Evolutionary conservation across 2,888 invertebrate genomes (phyloP), one percentile per base, ranked within the genome.

Genomic region (Dolichomitus sp.): DNA sequence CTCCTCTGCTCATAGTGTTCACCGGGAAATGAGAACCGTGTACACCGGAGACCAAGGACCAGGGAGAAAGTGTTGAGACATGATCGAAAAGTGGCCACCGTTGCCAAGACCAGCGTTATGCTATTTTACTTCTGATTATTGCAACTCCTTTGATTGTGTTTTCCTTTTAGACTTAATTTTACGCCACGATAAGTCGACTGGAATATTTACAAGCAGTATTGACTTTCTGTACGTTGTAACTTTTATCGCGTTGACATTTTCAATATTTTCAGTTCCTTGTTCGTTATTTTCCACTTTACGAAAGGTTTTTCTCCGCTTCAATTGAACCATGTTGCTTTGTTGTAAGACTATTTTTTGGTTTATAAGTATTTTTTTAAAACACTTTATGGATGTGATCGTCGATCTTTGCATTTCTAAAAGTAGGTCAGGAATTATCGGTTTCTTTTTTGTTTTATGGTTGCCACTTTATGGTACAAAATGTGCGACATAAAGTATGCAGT

Each of bases 21-120:
- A 76, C 74, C 50, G 73, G 68, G 79, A 59, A 79, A 59, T 72
- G 80, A 80, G 66, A 75, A 83, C 83, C 66, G 75, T 81, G 81
- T 81, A 61, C 59, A 76, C 83, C 77, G 50, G 66, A 76, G 76
- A 76, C 76, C 73, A 80, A 50, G 70, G 57, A 42, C 66, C 73
- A 33, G 54, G 63, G 30, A 48, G 40, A 52, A 27, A 48, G 77
- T 61, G 69, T n/a, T 50, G 61, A 63, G 75, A 75, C 59, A 52
- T 65, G 57, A 74, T 52, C 80, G 52, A 37, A 77, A 86, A 88
- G 88, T 88, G 87, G 89, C 89, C 88, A 91, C 91, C 89, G 91
- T 91, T 91, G 90, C 91, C 88, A 90, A 85, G 89, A 86, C 76
- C 83, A 85, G 81, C 87, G 50, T 82, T 70, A 48, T 66, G 81